Percentiles rank a stretch among this genome's conserved stretches.
These are phyloP conservation scores for Xanthia icteritia DNA, from an alignment of 2,888 invertebrate species.

Conservation along the genomic window DNA sequence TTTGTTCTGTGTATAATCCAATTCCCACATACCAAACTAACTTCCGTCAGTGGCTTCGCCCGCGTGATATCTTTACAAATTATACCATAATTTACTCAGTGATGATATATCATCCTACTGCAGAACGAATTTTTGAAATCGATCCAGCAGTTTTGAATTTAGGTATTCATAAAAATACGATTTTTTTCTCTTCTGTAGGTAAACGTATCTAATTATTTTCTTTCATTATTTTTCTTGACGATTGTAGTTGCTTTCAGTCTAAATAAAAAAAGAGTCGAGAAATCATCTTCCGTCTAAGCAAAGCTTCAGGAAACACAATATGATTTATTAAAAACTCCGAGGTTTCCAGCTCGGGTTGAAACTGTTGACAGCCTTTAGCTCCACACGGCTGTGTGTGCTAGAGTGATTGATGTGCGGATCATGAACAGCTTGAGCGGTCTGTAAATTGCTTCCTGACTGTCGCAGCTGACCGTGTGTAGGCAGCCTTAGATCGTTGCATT, in stretches of 20 bases:
- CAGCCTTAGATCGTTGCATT: constrained; percentile 21
- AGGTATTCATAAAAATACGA: too few relatives aligned
- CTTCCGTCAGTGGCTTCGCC: too few relatives aligned
- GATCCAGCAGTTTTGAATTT: too few relatives aligned
- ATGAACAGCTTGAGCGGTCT: constrained; percentile 36
- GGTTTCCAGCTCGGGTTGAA: neutral
- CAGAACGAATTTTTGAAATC: too few relatives aligned
- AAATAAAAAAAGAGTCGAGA: neutral
- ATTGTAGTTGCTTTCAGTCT: neutral
- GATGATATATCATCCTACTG: too few relatives aligned
- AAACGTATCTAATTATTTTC: neutral
- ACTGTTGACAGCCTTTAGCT: constrained; percentile 48
- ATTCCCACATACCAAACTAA: too few relatives aligned
- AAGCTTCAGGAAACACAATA: constrained; percentile 1
- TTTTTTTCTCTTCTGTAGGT: neutral
- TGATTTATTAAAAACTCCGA: constrained; percentile 11
- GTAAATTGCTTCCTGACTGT: constrained; percentile 38
- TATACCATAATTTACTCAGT: too few relatives aligned
- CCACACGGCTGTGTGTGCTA: constrained; percentile 34
- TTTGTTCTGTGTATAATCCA: neutral
- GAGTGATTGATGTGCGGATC: constrained; percentile 55
- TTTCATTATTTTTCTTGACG: neutral
- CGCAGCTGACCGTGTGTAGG: constrained; percentile 18
- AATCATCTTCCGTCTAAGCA: neutral
- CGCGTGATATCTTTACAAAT: too few relatives aligned